Evolutionary conservation across 1,140 invertebrate species (phyloP).

Genomic region (Brachionus plicatilis): DNA sequence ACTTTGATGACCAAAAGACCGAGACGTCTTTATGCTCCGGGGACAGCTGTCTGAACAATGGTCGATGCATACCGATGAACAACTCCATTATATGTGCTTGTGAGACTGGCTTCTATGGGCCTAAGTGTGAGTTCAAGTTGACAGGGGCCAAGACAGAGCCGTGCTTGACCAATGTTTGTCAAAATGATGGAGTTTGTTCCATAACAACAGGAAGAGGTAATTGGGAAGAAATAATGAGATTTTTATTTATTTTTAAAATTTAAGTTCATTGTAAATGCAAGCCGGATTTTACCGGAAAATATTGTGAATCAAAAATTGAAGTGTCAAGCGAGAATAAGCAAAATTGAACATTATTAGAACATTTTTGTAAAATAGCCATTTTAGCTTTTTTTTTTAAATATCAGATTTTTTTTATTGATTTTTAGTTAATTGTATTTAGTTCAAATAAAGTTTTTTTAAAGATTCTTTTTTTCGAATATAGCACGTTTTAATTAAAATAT

Average conservation of each 20-base stretch:
- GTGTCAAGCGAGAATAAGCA: background rate
- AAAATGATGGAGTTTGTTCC: constrained; percentile 8
- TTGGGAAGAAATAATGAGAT: background rate
- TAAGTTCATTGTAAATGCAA: constrained; percentile 24
- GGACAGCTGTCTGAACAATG: constrained; percentile 11
- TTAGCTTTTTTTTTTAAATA: background rate
- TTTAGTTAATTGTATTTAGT: background rate
- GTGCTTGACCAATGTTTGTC: constrained; percentile 25
- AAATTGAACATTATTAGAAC: background rate
- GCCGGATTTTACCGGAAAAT: constrained; percentile 6
- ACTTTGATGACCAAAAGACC: background rate
- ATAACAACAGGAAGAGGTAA: background rate
- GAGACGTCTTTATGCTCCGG: background rate
- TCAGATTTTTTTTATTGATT: background rate
- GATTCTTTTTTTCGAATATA: background rate
- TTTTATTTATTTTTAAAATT: background rate
- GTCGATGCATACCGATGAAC: constrained; percentile 27
- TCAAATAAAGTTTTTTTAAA: background rate
- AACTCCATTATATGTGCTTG: constrained; percentile 36
- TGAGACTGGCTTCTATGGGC: background rate
- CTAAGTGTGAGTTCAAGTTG: constrained; percentile 22
- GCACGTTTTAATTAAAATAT: background rate
- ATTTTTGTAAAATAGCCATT: background rate
- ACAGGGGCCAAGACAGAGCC: background rate
- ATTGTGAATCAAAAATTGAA: constrained; percentile 12